These are phyloP conservation scores for Andrena praecox DNA, from an alignment of 2,888 invertebrate species.

Conservation along the genomic window DNA sequence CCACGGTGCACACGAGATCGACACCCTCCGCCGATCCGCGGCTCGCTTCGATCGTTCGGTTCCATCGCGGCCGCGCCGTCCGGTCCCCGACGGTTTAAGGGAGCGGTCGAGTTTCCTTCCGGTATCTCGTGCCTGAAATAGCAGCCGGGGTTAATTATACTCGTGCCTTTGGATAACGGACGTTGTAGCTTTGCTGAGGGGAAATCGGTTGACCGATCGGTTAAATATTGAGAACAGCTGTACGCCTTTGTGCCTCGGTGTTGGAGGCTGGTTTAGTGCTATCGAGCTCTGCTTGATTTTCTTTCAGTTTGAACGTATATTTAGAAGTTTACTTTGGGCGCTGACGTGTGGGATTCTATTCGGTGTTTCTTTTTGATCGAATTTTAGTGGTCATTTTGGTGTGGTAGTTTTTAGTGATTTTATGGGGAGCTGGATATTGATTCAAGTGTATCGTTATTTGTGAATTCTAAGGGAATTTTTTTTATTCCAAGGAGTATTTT, in stretches of 20 bases:
- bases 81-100: conserved; percentile 26
- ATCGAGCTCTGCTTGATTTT: too few species aligned
- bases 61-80: neutral
- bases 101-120: conserved; percentile 38
- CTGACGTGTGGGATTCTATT: neutral
- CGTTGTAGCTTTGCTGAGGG: neutral
- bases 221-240: neutral
- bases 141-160: conserved; percentile 25
- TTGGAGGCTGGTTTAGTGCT: too few species aligned
- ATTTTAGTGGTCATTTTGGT: neutral
- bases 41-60: neutral
- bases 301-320: neutral
- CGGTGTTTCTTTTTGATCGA: neutral
- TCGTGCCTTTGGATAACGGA: conserved; percentile 3
- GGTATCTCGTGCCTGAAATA: conserved; percentile 50
- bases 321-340: neutral
- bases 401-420: neutral
- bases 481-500: neutral
- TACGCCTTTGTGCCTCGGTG: too few species aligned
- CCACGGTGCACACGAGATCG: neutral
- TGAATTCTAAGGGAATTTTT: neutral
- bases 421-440: neutral
- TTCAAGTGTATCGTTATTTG: neutral
- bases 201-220: neutral
- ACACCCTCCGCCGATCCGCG: neutral